Conservation (phyloP, 2,888 invertebrate species). For the Andrena bucephala region DNA sequence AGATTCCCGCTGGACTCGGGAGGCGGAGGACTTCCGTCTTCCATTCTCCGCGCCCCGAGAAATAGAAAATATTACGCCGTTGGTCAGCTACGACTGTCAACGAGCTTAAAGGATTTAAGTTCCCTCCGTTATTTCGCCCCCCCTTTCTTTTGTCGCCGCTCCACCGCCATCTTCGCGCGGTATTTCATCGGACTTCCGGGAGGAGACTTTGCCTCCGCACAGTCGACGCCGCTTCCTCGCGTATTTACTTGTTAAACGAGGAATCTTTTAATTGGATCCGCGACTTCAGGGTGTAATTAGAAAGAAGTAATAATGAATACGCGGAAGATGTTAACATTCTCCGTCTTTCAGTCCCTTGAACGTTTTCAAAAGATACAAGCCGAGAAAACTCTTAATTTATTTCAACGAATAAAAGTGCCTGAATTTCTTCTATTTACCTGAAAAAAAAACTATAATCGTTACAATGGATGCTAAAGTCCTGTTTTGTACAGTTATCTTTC, state of each 20-base stretch:
- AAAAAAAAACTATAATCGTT: too few species aligned
- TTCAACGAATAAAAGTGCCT: too few species aligned
- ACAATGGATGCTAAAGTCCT: too few species aligned
- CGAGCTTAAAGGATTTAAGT: constrained; percentile 46
- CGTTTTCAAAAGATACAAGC: too few species aligned
- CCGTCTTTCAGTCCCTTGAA: too few species aligned
- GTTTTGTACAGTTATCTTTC: too few species aligned
- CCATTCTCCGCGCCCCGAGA: background rate
- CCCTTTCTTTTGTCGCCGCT: background rate
- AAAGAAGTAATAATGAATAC: background rate
- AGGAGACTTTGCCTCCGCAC: background rate
- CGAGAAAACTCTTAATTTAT: too few species aligned
- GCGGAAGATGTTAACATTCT: background rate
- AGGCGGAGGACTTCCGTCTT: constrained; percentile 10
- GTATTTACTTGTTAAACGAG: constrained; percentile 1
- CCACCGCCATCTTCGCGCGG: background rate
- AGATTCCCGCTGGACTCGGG: background rate
- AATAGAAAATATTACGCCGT: constrained; percentile 33
- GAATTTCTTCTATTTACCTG: too few species aligned
- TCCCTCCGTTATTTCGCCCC: constrained; percentile 1
- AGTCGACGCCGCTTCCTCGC: background rate
- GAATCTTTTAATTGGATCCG: background rate
- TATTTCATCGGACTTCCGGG: background rate
- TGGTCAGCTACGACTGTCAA: constrained; percentile 51
- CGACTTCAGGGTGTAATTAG: background rate